Evolutionary conservation across 2,797 vertebrate genomes (phyloP).

Genomic region (Ctenochaetus hawaiiensis): DNA sequence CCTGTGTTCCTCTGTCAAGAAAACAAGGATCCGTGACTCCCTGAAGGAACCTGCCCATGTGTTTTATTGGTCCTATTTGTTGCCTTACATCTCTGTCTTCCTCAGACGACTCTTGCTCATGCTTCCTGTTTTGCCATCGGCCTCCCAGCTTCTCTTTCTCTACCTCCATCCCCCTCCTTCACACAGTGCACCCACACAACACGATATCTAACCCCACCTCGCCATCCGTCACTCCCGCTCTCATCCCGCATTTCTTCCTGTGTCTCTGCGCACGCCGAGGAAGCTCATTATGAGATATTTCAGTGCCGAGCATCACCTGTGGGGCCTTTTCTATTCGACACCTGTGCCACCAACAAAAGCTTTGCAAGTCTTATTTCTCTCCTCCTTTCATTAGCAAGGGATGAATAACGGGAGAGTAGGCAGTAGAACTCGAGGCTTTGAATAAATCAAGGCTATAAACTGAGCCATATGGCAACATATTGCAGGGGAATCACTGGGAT

Average conservation of each 20-base stretch:
- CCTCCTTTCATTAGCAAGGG: constrained; percentile 53
- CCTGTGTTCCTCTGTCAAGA: constrained; percentile 67
- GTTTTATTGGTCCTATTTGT: constrained; percentile 79
- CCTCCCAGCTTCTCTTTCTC: constrained; percentile 40
- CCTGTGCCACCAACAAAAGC: constrained; percentile 44
- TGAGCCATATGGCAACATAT: constrained; percentile 55
- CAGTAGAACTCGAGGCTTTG: constrained; percentile 35
- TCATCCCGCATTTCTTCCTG: constrained; percentile 28
- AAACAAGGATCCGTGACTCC: constrained; percentile 74
- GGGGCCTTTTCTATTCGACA: constrained; percentile 54
- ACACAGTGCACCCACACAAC: constrained; percentile 14
- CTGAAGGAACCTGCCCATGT: constrained; percentile 64
- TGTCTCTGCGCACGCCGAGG: constrained; percentile 24
- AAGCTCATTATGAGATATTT: constrained; percentile 73
- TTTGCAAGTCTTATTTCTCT: constrained; percentile 40
- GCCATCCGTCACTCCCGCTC: constrained; percentile 54
- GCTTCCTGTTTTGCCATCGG: constrained; percentile 57
- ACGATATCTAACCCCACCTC: constrained; percentile 39
- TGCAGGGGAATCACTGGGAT: constrained; percentile 37
- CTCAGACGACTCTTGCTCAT: constrained; percentile 43
- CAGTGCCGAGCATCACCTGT: constrained; percentile 62
- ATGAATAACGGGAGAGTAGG: constrained; percentile 48
- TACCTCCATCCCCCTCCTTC: constrained; percentile 26
- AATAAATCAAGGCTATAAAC: constrained; percentile 61
- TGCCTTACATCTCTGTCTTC: constrained; percentile 67